Base-by-base conservation (phyloP, 2,113 vertebrate genomes). In the Phalacrocorax aristotelis region DNA sequence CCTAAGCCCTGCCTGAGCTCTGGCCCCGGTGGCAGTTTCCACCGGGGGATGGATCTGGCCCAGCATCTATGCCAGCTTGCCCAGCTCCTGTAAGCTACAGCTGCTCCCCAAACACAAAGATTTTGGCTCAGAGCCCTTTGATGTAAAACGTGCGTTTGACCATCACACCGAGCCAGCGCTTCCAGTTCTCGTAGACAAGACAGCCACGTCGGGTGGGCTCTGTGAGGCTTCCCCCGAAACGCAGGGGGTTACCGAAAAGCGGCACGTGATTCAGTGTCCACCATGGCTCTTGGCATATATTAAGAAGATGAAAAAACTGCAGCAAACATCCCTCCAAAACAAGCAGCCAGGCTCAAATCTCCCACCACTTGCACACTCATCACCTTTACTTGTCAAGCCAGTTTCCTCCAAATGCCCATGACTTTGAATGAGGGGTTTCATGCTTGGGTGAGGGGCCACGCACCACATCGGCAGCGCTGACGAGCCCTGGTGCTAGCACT, bases 131-230 rank as follows among this genome's bases (percentile, higher is more conserved):
- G 52, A 72, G 30, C 36, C 49, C 48, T 81, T 12, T 26, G 54
- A 14, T 57, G 21, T 30, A 51, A 68, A 58, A 66, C 0, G 11
- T 3, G 3, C 9, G 51, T 80, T 68, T 71, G 71, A 83, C 42
- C 57, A 44, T 14, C 55, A 2, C 38, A 2, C 32, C 65, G 25
- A 17, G 36, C 15, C 12, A 40, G 30, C 79, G 10, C 40, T 75
- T 66, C n/a, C 58, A 76, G 79, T 5, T 78, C 83, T 79, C 7
- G 0, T n/a, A 74, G 55, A 81, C 57, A 30, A 60, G 51, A 11
- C n/a, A 7, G 34, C 19, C 5, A 2, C 2, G 4, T 32, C 0
- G 0, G 26, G 15, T 0, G 13, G 61, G 17, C 19, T 61, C 19
- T 2, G 1, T 1, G 3, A 57, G 38, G 46, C 55, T 78, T 38